Percentiles rank a stretch among this genome's conserved stretches.
These are phyloP conservation scores for Eretmocerus hayati DNA, from an alignment of 2,888 invertebrate species.

Conservation along the genomic window DNA sequence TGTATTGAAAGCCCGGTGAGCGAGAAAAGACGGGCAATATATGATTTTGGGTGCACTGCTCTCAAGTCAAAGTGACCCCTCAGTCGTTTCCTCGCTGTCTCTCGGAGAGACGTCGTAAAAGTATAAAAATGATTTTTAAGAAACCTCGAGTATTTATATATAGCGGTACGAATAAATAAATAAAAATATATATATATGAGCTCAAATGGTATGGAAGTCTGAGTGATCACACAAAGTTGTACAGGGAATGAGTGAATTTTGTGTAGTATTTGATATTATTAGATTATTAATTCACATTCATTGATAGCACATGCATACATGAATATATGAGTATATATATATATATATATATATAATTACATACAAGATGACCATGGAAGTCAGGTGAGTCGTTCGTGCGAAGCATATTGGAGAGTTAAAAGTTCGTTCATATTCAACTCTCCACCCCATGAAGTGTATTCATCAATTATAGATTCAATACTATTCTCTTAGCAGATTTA, in stretches of 20 bases:
- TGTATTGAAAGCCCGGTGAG: background rate
- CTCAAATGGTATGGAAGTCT: too few relatives aligned
- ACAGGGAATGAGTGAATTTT: constrained; percentile 26
- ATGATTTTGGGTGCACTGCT: constrained; percentile 3
- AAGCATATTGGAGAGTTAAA: too few relatives aligned
- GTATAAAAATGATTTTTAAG: too few relatives aligned
- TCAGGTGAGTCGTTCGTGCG: too few relatives aligned
- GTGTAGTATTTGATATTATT: constrained; percentile 21
- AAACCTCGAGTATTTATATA: too few relatives aligned
- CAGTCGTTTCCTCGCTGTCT: constrained; percentile 15
- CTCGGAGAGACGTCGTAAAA: constrained; percentile 22
- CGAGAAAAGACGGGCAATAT: background rate
- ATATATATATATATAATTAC: constrained; percentile 6
- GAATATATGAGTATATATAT: constrained; percentile 8
- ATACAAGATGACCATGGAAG: constrained; percentile 20
- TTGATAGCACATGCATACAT: constrained; percentile 6
- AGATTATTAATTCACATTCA: too few relatives aligned
- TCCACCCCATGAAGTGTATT: too few relatives aligned
- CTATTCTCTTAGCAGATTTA: too few relatives aligned
- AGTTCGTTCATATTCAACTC: too few relatives aligned
- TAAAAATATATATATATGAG: too few relatives aligned
- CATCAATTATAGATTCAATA: constrained; percentile 43
- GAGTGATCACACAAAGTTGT: constrained; percentile 18
- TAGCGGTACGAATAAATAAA: too few relatives aligned
- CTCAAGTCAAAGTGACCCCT: constrained; percentile 12